Conservation (phyloP, 2,113 vertebrate genomes). For the Anarrhichthys ocellatus region DNA sequence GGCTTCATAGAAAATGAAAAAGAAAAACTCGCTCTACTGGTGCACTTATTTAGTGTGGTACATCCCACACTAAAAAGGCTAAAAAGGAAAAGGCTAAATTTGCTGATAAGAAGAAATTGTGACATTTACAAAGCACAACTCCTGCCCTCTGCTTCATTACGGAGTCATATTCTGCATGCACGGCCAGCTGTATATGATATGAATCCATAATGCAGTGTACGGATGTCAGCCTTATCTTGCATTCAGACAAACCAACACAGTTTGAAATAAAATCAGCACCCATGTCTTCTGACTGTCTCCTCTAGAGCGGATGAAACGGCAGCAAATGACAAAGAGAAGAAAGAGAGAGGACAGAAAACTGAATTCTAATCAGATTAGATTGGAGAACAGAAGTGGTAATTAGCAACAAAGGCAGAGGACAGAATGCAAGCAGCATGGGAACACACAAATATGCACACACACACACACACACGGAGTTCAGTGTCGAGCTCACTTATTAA, state of each 20-base stretch:
- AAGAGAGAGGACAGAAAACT: conserved; percentile 16
- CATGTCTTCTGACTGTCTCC: conserved; percentile 18
- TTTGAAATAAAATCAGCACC: conserved; percentile 47
- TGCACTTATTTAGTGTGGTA: not conserved
- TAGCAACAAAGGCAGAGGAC: conserved; percentile 37
- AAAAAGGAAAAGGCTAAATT: conserved; percentile 4
- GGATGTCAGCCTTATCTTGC: conserved; percentile 37
- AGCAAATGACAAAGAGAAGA: conserved; percentile 10
- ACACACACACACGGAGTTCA: not conserved
- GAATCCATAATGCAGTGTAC: conserved; percentile 50
- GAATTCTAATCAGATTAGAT: conserved; percentile 64
- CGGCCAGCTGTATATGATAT: conserved; percentile 41
- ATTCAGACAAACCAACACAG: conserved; percentile 38
- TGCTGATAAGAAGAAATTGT: conserved; percentile 56
- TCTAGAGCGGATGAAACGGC: conserved; percentile 1
- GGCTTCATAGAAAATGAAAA: conserved; percentile 6
- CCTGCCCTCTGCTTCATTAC: conserved; percentile 60
- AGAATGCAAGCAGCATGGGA: conserved; percentile 34
- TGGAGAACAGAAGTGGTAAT: conserved; percentile 61
- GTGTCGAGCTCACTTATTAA: conserved; percentile 55
- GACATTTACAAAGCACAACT: conserved; percentile 58
- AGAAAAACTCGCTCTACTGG: not conserved
- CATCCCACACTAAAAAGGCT: too few relatives aligned
- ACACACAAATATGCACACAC: conserved; percentile 21
- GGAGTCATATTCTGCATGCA: conserved; percentile 60